Evolutionary conservation across 2,888 invertebrate species (phyloP).

Genomic region (Carcina quercana): DNA sequence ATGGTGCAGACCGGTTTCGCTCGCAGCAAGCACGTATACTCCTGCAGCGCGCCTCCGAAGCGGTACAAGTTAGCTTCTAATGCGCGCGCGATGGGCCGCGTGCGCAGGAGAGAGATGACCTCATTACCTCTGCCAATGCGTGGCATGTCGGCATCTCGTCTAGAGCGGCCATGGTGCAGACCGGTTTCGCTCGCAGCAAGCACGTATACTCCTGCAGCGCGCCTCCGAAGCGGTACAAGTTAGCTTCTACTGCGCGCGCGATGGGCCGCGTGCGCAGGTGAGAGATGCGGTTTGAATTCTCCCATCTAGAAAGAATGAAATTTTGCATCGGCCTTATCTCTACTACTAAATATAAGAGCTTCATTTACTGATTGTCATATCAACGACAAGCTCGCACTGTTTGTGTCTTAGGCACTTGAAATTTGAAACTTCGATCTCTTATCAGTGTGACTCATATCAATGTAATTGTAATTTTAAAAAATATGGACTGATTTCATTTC

Average conservation of each 20-base stretch:
- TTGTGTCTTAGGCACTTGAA: too few species aligned
- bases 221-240: slow-evolving; percentile 35
- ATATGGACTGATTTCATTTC: too few species aligned
- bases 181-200: slow-evolving; percentile 31
- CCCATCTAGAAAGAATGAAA: slow-evolving; percentile 71
- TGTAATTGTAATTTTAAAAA: too few species aligned
- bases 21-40: slow-evolving; percentile 35
- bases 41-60: slow-evolving; percentile 37
- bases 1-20: slow-evolving; percentile 30
- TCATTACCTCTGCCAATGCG: slow-evolving; percentile 62
- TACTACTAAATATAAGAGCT: too few species aligned
- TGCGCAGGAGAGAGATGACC: slow-evolving; percentile 42
- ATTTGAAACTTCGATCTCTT: too few species aligned
- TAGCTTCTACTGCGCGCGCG: slow-evolving; percentile 48
- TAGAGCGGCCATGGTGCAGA: slow-evolving; percentile 29
- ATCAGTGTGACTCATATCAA: too few species aligned
- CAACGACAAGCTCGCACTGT: too few species aligned
- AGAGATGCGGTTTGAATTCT: slow-evolving; percentile 60
- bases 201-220: slow-evolving; percentile 35
- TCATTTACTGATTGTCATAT: too few species aligned
- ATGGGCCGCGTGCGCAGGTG: slow-evolving; percentile 47
- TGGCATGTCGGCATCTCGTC: slow-evolving; percentile 50
- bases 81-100: slow-evolving; percentile 45
- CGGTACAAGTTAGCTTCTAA: slow-evolving; percentile 42
- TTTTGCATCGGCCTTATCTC: too few species aligned